phyloP scores from a whole-genome alignment of 2,797 vertebrate species.

The Odontamblyopus rebecca region DNA sequence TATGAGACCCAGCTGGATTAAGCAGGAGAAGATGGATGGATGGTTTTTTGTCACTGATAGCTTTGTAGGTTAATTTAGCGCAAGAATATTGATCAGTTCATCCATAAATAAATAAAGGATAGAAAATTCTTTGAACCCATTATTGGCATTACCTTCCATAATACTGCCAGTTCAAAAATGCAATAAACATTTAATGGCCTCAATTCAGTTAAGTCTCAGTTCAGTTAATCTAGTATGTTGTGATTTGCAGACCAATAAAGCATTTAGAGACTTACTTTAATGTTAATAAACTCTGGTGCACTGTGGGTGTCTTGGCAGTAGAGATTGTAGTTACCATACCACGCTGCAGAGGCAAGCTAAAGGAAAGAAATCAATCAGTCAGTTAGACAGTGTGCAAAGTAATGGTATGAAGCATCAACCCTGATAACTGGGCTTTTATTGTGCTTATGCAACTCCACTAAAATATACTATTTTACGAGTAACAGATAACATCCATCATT shows the following conservation, averaged over 20 bases:
- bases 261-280: conserved; percentile 80
- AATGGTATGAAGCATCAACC: not conserved
- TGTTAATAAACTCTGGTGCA: conserved; percentile 80
- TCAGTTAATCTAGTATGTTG: not conserved
- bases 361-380: conserved; percentile 34
- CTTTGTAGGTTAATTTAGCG: not conserved
- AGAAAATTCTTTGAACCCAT: not conserved
- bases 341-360: conserved; percentile 86
- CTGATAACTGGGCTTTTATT: too few relatives aligned
- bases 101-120: too few relatives aligned
- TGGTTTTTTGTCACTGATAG: not conserved
- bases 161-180: too few relatives aligned
- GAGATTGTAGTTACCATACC: conserved; percentile 89
- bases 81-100: too few relatives aligned
- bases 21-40: not conserved
- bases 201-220: not conserved
- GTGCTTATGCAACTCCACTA: too few relatives aligned
- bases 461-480: not conserved
- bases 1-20: too few relatives aligned
- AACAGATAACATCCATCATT: not conserved
- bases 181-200: not conserved
- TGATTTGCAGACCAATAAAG: not conserved
- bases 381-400: not conserved
- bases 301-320: conserved; percentile 92
- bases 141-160: too few relatives aligned